Conservation (phyloP, 2,797 vertebrate species). For the Paedocypris micromegethes region DNA sequence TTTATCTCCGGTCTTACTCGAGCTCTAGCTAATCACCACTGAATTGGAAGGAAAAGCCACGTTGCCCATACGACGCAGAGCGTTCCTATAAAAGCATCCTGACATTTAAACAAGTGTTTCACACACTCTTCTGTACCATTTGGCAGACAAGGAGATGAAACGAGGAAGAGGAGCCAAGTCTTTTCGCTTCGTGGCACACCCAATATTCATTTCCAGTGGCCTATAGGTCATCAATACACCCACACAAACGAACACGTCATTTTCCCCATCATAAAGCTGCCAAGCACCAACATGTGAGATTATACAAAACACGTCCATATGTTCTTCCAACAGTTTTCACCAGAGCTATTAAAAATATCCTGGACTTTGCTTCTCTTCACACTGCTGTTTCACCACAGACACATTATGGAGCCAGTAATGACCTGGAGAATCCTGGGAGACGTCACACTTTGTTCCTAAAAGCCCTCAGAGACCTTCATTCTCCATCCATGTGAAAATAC, state of each 20-base stretch:
- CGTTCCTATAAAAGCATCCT: conserved; percentile 50
- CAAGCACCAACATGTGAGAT: conserved; percentile 2
- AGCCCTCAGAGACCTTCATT: not conserved
- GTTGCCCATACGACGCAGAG: conserved; percentile 51
- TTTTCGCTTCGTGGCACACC: conserved; percentile 55
- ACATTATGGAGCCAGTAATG: conserved; percentile 1
- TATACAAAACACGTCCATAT: conserved; percentile 24
- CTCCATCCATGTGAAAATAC: not conserved
- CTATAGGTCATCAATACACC: conserved; percentile 36
- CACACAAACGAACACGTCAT: conserved; percentile 37
- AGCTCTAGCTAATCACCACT: conserved; percentile 56
- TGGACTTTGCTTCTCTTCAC: conserved; percentile 6
- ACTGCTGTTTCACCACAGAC: not conserved
- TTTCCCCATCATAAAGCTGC: conserved; percentile 30
- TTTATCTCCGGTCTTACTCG: conserved; percentile 25
- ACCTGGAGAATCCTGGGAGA: conserved; percentile 18
- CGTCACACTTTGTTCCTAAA: conserved; percentile 3
- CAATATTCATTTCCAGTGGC: conserved; percentile 51
- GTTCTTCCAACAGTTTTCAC: not conserved
- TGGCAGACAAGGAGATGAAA: conserved; percentile 31
- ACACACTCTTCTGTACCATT: conserved; percentile 25
- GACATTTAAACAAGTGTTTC: conserved; percentile 58
- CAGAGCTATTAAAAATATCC: not conserved
- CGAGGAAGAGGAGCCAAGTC: conserved; percentile 43
- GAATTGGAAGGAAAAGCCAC: conserved; percentile 51